These are phyloP conservation scores for Eupelmus urozonus DNA, from an alignment of 2,888 invertebrate genomes.

Conservation along the genomic window DNA sequence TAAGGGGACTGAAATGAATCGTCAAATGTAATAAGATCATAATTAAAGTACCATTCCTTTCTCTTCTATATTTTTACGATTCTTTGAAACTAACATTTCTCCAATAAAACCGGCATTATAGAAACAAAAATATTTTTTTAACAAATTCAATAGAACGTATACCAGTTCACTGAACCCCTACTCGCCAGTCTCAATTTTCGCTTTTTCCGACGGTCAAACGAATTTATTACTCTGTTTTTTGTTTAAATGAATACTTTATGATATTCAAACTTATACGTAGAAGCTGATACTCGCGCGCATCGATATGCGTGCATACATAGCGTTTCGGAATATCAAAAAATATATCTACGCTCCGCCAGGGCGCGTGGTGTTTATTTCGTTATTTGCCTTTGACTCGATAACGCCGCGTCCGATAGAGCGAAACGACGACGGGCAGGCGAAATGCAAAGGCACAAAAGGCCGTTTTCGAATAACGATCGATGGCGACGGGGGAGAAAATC, in stretches of 20 bases:
- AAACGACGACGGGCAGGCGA: neutral
- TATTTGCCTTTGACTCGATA: slow-evolving; percentile 3
- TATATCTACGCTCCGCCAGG: neutral
- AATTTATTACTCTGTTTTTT: neutral
- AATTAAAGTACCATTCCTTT: no score
- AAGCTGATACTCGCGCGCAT: neutral
- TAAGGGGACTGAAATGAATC: no score
- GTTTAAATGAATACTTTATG: neutral
- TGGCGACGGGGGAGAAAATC: no score
- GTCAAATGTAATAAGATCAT: no score
- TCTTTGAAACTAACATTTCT: no score
- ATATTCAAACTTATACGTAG: neutral
- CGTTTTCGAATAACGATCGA: neutral
- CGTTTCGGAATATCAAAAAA: neutral
- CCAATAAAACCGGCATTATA: no score
- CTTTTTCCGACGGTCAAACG: neutral
- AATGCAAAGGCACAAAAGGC: neutral
- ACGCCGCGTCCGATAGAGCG: neutral
- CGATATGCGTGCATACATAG: neutral
- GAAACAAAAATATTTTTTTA: no score
- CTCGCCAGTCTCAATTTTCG: neutral
- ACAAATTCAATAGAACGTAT: no score
- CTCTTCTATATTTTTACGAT: no score
- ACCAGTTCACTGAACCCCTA: no score
- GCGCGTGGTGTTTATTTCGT: neutral